A percentile compares a stretch with the other conserved stretches of the same genome.
These are phyloP conservation scores for Calosoma granatense DNA, from an alignment of 1,140 invertebrate genomes.

Conservation along the genomic window DNA sequence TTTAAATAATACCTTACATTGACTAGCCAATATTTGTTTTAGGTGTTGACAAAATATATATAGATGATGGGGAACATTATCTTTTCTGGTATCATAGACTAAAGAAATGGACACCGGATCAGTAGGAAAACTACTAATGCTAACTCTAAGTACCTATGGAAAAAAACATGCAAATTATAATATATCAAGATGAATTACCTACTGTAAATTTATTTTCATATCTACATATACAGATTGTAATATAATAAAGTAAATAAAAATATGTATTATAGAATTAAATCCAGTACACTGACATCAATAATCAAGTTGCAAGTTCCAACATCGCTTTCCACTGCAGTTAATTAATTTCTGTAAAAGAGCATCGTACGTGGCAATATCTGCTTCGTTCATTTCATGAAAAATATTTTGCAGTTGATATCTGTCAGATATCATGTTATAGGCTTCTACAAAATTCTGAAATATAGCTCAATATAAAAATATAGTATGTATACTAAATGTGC, in stretches of 20 bases:
- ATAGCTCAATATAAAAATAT: slow-evolving; percentile 18
- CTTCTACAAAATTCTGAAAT: slow-evolving; percentile 56
- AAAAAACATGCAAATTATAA: too few species aligned
- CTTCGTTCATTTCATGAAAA: not conserved
- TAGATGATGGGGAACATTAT: not conserved
- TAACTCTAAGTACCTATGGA: too few species aligned
- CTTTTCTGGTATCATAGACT: not conserved
- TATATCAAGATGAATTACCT: too few species aligned
- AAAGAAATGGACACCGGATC: too few species aligned
- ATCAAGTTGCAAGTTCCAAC: not conserved
- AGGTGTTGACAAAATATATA: not conserved
- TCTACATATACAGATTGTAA: not conserved
- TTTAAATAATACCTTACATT: too few species aligned
- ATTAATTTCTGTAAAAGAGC: not conserved
- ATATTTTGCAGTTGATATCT: slow-evolving; percentile 60
- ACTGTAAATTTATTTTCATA: not conserved
- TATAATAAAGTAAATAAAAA: not conserved
- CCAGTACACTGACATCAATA: too few species aligned
- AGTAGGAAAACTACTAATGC: too few species aligned
- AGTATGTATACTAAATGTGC: slow-evolving; percentile 4
- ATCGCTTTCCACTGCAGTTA: not conserved
- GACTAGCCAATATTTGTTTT: not conserved
- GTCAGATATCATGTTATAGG: slow-evolving; percentile 56
- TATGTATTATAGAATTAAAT: too few species aligned
- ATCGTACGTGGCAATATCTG: not conserved